Evolutionary conservation across 2,113 vertebrate species (phyloP), one percentile per base, ranked within the genome.

Genomic region (Parotia lawesii): DNA sequence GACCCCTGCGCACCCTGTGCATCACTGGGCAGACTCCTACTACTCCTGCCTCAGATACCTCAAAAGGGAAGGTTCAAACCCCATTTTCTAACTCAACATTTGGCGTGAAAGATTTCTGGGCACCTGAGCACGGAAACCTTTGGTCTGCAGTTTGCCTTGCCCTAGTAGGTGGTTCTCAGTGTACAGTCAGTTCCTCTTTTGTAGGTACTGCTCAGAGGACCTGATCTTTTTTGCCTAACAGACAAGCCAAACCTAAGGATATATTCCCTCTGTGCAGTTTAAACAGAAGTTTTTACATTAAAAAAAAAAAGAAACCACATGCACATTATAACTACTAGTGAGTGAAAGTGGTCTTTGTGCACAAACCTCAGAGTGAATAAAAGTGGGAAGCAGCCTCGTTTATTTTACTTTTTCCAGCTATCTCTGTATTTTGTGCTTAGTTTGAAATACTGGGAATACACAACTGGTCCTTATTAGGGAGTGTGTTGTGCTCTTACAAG

Each of bases 1-100:
- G 53, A 50, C 11, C 10, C n/a, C 6, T 24, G 25, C 0, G 0
- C 22, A 28, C 17, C 9, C 53, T 19, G 16, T 21, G 37, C 5
- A 37, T 80, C 2, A 0, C 38, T 86, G 37, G 54, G 57, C 42
- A 78, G 31, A 16, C 10, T 67, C 24, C 28, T 44, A 38, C 53
- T 35, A 10, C 15, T 72, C 6, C 65, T 77, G 73, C 80, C 84
- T 85, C 53, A 76, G 24, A 44, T 16, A 73, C 37, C 45, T 72
- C 58, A 38, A 23, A 75, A 47, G 23, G 7, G 31, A 78, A 78
- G n/a, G 20, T 48, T 75, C 56, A 87, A 51, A 57, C 3, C 7
- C 22, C 2, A 1, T 50, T 81, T 94, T 74, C 53, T 47, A 69
- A 56, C 16, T 74, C 76, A 75, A 10, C 2, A 7, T 60, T 64